Percentiles rank a stretch among this genome's conserved stretches.
phyloP scores from a whole-genome alignment of 2,888 invertebrate genomes.

The Trachelus stipa region DNA sequence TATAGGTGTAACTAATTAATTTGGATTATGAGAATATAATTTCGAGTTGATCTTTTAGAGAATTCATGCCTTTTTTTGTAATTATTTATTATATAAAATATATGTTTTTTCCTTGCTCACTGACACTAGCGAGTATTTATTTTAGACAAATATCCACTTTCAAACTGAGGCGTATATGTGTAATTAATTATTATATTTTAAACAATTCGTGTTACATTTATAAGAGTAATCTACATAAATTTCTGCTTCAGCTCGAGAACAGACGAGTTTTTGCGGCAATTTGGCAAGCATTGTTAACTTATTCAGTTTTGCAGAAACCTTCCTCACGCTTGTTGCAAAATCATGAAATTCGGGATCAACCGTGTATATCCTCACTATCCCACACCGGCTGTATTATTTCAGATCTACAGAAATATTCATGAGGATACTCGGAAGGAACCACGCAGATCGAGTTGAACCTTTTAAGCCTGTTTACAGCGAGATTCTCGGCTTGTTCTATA shows the following conservation, averaged over 20 bases:
- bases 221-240: neutral
- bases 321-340: neutral
- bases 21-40: neutral
- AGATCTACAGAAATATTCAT: neutral
- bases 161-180: neutral
- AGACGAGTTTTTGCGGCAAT: neutral
- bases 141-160: neutral
- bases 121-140: neutral
- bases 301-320: neutral
- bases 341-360: neutral
- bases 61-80: neutral
- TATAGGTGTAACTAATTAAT: neutral
- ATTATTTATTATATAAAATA: neutral
- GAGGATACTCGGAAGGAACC: neutral
- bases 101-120: neutral
- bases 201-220: neutral
- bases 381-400: neutral
- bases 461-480: neutral
- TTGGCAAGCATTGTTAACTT: neutral
- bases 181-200: neutral
- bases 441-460: slow-evolving; percentile 3
- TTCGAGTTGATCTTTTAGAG: neutral
- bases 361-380: neutral
- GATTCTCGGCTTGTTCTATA: neutral
- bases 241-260: neutral